Base-by-base conservation (phyloP, 2,888 invertebrate genomes). In the Gnatocerus cornutus region DNA sequence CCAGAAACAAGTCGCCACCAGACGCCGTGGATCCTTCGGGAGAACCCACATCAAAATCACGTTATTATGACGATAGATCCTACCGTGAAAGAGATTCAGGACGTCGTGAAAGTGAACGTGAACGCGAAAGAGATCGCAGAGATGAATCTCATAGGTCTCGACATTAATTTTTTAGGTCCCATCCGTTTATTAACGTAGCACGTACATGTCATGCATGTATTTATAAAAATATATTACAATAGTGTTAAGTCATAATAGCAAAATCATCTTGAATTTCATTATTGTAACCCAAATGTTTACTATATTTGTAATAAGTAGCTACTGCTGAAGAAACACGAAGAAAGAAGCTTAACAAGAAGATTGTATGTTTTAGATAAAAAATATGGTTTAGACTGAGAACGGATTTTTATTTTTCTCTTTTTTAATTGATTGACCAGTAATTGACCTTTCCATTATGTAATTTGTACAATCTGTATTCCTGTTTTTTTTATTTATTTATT, bases 11-110 rank as follows among this genome's bases (percentile, higher is more conserved):
- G 79, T 90, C 90, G 1, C 90, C 90, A 0, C 88, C 87, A 0
- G 90, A 90, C 79, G 86, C 86, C 21, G 86, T 79, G 75, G 90
- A 76, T 83, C 76, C 74, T 1, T 71, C 71, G 8, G 77, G 74
- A 7, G 80, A 80, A 52, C 76, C 76, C 7, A 72, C 78, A 6
- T 69, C 86, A 77, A 87, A 90, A 85, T 86, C 88, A 68, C 89
- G 91, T 69, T 96, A 96, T 87, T 95, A 96, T 85, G 95, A 96
- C 77, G 95, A 96, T 85, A 89, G 95, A 71, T 21, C 21, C 21
- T 95, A 96, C 87, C 86, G 90, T 59, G 88, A 88, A 73, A 68
- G 81, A 12, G 82, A 81, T 56, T 86, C 87, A 71, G 85, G 89
- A 65, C 87, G 90, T 77, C 85, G 89, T 39, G 93, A 91, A 84